Evolutionary conservation across 2,797 vertebrate genomes (phyloP), one percentile per base, ranked within the genome.

Genomic region (Poeciliopsis presidionis): DNA sequence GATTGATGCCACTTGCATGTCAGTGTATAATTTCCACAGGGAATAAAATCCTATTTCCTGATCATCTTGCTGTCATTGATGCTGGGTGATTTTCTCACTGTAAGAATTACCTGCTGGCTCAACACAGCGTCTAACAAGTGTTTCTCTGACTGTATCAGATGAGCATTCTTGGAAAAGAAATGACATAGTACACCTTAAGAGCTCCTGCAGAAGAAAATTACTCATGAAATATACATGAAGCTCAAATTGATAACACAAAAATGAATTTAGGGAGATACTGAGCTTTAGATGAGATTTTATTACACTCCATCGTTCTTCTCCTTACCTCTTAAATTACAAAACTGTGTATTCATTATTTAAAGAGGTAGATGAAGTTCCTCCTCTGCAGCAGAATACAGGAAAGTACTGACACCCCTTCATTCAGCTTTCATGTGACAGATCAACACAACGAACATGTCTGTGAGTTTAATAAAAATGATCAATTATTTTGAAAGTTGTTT

Each of bases 11-110:
- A 47, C 30, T 57, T 70, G 59, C 13, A 33, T 36, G 71, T 79
- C 77, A 33, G 46, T 18, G 11, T 22, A 57, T 79, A 76, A 81
- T 79, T 82, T 85, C 81, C 81, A 72, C 46, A 39, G 81, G 81
- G 81, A 82, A 51, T 78, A 57, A 82, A 82, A 72, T 79, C 75
- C 74, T 28, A 53, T 76, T 85, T 71, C 36, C 74, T 53, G 80
- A 81, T 43, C 36, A 65, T 73, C 51, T 65, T 30, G n/a, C 25
- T 55, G 61, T 69, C 53, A 57, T 72, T 78, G 30, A 63, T 71
- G 73, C 61, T 46, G 36, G 49, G 5, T 78, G 67, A 78, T 81
- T 84, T 76, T 75, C 46, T 77, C 28, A 84, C 82, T 53, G 63
- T 71, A 57, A 75, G 67, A 69, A 75, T 84, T 72, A 81, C 67